Evolutionary conservation across 2,797 vertebrate genomes (phyloP), one percentile per base, ranked within the genome.

Genomic region (Mallotus villosus): DNA sequence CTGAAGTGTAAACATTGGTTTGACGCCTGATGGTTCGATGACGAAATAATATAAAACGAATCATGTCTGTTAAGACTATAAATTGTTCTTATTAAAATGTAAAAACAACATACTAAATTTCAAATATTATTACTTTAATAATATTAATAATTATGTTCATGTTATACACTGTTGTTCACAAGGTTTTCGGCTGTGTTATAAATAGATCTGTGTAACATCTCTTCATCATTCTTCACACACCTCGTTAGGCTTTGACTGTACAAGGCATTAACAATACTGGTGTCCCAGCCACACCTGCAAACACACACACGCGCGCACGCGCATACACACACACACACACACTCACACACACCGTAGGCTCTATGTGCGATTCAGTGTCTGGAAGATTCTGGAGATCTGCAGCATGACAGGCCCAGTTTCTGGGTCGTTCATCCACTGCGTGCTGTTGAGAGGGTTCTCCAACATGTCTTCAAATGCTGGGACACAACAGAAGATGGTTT

Each of bases 351-450:
- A 67, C 76, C 86, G 29, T 77, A 78, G 82, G 79, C 75, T 88
- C 94, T 97, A 99, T 72, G 97, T 95, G 91, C 97, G 96, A 76
- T 99, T 99, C 81, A 99, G 94, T 5, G 98, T 99, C 93, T 99
- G 97, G 94, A 99, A 99, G 94, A 98, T 97, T 83, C 98, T 94
- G 74, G 98, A 99, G 87, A 99, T 99, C 90, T 99, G 98, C 74
- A 99, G 95, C 98, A 99, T 98, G 85, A 99, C 96, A 0, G 98
- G 97, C 21, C 98, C 98, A 0, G 97, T 99, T 80, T 99, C 97
- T 0, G 98, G 97, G 87, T 99, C 98, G 0, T 98, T 99, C 98
- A 99, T 99, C 97, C 98, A 99, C 92, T 99, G 98, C 14, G 97
- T 98, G 93, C 97, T 99, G 93, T 97, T 99, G 74, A 99, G 90